A percentile compares a stretch with the other conserved stretches of the same genome.
phyloP scores from a whole-genome alignment of 1,140 invertebrate species.

The Zaprionus lachaisei region DNA sequence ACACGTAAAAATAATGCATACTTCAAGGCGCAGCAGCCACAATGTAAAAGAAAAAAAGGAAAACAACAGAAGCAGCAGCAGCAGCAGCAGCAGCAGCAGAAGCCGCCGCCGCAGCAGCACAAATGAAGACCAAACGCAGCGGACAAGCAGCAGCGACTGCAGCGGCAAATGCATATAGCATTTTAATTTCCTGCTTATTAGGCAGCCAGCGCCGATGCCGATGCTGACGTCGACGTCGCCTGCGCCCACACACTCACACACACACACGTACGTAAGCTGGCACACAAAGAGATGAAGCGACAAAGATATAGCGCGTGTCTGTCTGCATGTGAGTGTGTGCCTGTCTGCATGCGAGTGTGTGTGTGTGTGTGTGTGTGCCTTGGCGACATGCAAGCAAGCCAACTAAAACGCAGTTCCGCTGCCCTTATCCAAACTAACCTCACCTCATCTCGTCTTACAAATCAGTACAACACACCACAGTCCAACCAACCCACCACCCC shows the following conservation, averaged over 20 bases:
- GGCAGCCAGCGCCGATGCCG: slow-evolving; percentile 51
- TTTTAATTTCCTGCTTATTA: slow-evolving; percentile 83
- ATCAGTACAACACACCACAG: neutral
- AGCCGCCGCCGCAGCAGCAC: slow-evolving; percentile 16
- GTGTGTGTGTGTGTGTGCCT: slow-evolving; percentile 13
- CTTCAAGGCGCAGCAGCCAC: slow-evolving; percentile 66
- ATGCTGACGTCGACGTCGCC: neutral
- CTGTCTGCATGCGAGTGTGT: slow-evolving; percentile 9
- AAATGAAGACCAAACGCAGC: slow-evolving; percentile 31
- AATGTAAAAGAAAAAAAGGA: slow-evolving; percentile 16
- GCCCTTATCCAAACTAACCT: slow-evolving; percentile 3
- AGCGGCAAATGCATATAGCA: slow-evolving; percentile 79
- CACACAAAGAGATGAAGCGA: slow-evolving; percentile 57
- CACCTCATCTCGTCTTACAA: neutral
- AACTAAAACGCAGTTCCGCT: neutral
- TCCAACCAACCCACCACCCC: neutral
- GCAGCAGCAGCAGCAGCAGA: slow-evolving; percentile 7
- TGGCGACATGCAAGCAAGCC: slow-evolving; percentile 24
- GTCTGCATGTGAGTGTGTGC: neutral
- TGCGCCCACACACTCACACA: slow-evolving; percentile 13
- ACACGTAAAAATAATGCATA: slow-evolving; percentile 83
- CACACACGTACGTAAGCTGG: slow-evolving; percentile 9
- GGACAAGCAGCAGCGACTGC: slow-evolving; percentile 14
- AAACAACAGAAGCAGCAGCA: slow-evolving; percentile 13
- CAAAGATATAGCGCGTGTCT: slow-evolving; percentile 47